Base-by-base conservation (phyloP, 2,888 invertebrate genomes). In the Drosophila vallismaia region DNA sequence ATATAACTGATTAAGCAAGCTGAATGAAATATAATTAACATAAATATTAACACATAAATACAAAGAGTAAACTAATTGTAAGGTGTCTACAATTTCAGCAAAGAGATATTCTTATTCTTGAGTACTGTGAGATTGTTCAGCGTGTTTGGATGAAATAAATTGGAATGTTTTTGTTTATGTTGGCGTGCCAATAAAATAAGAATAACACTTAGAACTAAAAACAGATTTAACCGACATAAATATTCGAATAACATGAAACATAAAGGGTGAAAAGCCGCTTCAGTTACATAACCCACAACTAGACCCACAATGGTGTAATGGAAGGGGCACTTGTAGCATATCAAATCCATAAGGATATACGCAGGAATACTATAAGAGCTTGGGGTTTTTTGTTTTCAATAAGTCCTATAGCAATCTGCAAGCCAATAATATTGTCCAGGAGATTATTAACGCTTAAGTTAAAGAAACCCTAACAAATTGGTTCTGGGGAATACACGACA, bases 171-270 rank as follows among this genome's bases (percentile, higher is more conserved):
- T 40, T 64, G 14, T 38, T 40, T 14, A 10, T 42, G 4, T 48
- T 52, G 26, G 53, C 33, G 46, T 50, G 48, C 53, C 74, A 59
- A 78, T 63, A 60, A 36, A 60, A 67, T 49, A 12, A 50, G 51
- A 49, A 64, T 71, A 82, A 81, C 83, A 85, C 76, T 76, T 79
- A 83, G 48, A 52, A 19, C 31, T 70, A 36, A 74, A 78, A 29
- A 42, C 24, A 52, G 33, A 56, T 31, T 69, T 55, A 60, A 55
- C 50, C 54, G 59, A 8, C 40, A 29, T 50, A 9, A 56, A 50
- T 60, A 55, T 40, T 31, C 26, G 9, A 14, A 36, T 44, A 57
- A 46, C 49, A 36, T 28, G 46, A 44, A 40, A 50, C 40, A 26
- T 31, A 45, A 44, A 6, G 5, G 28, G 31, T 24, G 10, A n/a